These are phyloP conservation scores for Hestina assimilis DNA, from an alignment of 1,140 invertebrate species.

Conservation along the genomic window DNA sequence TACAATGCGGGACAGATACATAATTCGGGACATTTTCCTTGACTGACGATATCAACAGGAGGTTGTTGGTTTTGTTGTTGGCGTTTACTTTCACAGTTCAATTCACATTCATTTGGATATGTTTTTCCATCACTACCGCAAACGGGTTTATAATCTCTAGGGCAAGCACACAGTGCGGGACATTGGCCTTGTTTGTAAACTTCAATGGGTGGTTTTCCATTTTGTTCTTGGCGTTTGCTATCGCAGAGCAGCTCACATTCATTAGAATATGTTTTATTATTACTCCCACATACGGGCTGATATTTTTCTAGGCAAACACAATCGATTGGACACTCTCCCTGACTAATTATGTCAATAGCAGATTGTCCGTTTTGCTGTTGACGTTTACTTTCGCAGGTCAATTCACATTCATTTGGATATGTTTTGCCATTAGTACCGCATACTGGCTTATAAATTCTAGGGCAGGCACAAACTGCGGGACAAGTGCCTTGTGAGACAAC, in stretches of 20 bases:
- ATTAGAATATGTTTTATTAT: conserved; percentile 14
- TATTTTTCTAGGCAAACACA: conserved; percentile 18
- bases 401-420: conserved; percentile 27
- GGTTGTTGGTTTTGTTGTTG: conserved; percentile 3
- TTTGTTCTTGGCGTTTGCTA: neutral
- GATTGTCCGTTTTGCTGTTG: conserved; percentile 2
- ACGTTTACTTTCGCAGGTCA: conserved; percentile 34
- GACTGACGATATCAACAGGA: conserved; percentile 1
- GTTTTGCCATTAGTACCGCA: conserved; percentile 35
- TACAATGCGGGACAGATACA: conserved; percentile 19
- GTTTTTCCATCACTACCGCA: conserved; percentile 38
- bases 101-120: conserved; percentile 48
- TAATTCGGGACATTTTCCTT: conserved; percentile 23
- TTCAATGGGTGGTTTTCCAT: conserved; percentile 11
- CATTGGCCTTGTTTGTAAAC: conserved; percentile 24
- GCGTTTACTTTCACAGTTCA: conserved; percentile 18
- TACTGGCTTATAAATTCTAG: conserved; percentile 24
- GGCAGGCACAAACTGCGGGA: conserved; percentile 8
- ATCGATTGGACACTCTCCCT: conserved; percentile 23
- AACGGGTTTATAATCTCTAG: conserved; percentile 15
- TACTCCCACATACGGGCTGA: conserved; percentile 19
- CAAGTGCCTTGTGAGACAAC: neutral
- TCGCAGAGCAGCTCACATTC: conserved; percentile 23
- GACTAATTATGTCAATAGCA: conserved; percentile 5
- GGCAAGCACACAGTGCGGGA: conserved; percentile 13